phyloP scores from a whole-genome alignment of 1,140 invertebrate genomes.

The Drosophila insularis region DNA sequence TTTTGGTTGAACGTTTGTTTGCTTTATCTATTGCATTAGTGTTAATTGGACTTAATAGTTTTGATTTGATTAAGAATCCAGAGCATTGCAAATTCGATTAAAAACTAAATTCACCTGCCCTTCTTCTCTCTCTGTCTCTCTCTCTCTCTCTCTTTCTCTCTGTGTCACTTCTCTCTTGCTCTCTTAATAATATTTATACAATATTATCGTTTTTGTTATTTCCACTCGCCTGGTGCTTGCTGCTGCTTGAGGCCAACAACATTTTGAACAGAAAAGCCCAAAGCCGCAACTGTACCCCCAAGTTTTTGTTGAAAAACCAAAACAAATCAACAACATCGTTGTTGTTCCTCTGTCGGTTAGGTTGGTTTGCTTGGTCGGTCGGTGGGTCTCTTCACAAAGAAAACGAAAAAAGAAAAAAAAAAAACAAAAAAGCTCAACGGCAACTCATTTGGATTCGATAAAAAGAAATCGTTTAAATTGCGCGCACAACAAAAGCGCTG shows the following conservation, averaged over 20 bases:
- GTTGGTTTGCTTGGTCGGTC: constrained; percentile 2
- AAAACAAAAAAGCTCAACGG: constrained; percentile 53
- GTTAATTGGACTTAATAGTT: constrained; percentile 1
- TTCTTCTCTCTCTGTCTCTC: not conserved
- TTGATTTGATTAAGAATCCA: constrained; percentile 8
- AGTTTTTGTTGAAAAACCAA: constrained; percentile 58
- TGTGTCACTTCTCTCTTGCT: not conserved
- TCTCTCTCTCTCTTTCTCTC: constrained; percentile 10
- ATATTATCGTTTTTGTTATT: constrained; percentile 51
- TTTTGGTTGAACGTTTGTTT: not conserved
- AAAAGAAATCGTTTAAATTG: constrained; percentile 80
- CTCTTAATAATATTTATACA: constrained; percentile 33
- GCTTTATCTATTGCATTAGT: not conserved
- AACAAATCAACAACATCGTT: constrained; percentile 66
- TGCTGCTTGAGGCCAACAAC: constrained; percentile 67
- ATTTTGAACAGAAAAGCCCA: constrained; percentile 64
- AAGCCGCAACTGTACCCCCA: constrained; percentile 72
- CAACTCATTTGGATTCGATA: constrained; percentile 60
- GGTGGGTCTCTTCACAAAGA: constrained; percentile 49
- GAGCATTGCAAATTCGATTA: constrained; percentile 56
- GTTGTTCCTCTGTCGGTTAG: constrained; percentile 30
- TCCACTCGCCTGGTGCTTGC: constrained; percentile 37
- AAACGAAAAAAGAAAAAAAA: constrained; percentile 24
- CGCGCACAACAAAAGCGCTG: constrained; percentile 72
- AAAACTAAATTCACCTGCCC: not conserved